Evolutionary conservation across 2,797 vertebrate species (phyloP).

Genomic region (Coranthus polyacanthus): DNA sequence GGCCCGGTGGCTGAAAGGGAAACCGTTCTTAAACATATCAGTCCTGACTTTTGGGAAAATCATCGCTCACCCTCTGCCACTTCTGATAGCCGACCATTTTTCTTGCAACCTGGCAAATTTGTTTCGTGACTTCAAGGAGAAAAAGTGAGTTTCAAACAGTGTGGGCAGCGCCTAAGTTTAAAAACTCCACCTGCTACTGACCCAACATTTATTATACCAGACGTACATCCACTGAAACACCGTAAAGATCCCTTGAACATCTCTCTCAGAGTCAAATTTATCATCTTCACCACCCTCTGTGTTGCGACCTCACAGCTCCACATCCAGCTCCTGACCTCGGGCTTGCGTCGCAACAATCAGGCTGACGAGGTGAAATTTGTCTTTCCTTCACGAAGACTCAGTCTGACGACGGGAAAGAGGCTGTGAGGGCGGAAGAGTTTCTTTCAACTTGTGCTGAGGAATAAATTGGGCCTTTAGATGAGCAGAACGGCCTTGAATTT

Average conservation of each 20-base stretch:
- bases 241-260: constrained; percentile 15
- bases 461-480: constrained; percentile 61
- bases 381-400: constrained; percentile 43
- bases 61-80: constrained; percentile 37
- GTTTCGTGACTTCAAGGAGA: constrained; percentile 17
- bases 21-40: constrained; percentile 53
- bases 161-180: neutral
- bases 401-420: constrained; percentile 1
- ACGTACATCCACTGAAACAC: neutral
- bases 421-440: constrained; percentile 18
- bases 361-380: constrained; percentile 48
- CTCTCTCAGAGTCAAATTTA: constrained; percentile 27
- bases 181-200: constrained; percentile 4
- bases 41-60: constrained; percentile 32
- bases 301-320: neutral
- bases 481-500: constrained; percentile 55
- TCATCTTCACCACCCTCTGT: constrained; percentile 9
- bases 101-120: constrained; percentile 22
- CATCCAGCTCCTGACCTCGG: constrained; percentile 4
- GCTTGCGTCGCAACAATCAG: constrained; percentile 25
- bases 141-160: neutral
- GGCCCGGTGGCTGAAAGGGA: constrained; percentile 29
- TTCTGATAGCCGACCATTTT: constrained; percentile 46
- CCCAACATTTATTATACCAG: constrained; percentile 12
- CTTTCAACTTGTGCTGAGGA: constrained; percentile 60